A percentile compares a stretch with the other conserved stretches of the same genome.
phyloP scores from a whole-genome alignment of 2,888 invertebrate species.

The Ophonus ardosiacus region DNA sequence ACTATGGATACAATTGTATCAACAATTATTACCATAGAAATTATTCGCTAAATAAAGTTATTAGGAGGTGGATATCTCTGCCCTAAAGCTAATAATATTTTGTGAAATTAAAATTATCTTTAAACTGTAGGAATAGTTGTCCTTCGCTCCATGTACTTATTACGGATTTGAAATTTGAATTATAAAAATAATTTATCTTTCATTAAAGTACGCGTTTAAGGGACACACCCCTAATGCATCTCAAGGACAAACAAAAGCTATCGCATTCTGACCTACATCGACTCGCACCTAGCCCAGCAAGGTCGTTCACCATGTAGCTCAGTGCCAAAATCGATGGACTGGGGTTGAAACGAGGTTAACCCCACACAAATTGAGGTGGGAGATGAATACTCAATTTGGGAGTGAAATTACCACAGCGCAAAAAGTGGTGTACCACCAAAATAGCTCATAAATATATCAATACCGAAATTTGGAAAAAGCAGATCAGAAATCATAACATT shows the following conservation, averaged over 20 bases:
- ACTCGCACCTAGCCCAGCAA: constrained; percentile 12
- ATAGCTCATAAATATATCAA: no score
- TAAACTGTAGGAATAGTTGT: no score
- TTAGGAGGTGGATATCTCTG: no score
- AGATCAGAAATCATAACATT: no score
- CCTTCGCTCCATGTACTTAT: no score
- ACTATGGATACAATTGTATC: no score
- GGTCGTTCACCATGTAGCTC: not conserved
- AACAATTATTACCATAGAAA: no score
- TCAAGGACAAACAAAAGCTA: constrained; percentile 60
- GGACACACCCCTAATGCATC: constrained; percentile 55
- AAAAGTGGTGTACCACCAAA: not conserved
- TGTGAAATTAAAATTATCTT: no score
- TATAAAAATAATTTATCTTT: not conserved
- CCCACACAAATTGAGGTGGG: not conserved
- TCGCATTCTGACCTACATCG: constrained; percentile 52
- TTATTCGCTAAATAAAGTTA: no score
- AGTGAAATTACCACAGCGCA: not conserved
- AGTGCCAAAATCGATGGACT: not conserved
- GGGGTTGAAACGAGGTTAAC: not conserved
- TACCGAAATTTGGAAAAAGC: no score
- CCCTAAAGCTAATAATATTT: no score
- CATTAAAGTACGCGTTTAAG: not conserved
- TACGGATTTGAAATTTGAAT: no score
- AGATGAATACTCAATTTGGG: not conserved